Conservation (phyloP, 2,797 vertebrate genomes). For the Cossypha caffra region DNA sequence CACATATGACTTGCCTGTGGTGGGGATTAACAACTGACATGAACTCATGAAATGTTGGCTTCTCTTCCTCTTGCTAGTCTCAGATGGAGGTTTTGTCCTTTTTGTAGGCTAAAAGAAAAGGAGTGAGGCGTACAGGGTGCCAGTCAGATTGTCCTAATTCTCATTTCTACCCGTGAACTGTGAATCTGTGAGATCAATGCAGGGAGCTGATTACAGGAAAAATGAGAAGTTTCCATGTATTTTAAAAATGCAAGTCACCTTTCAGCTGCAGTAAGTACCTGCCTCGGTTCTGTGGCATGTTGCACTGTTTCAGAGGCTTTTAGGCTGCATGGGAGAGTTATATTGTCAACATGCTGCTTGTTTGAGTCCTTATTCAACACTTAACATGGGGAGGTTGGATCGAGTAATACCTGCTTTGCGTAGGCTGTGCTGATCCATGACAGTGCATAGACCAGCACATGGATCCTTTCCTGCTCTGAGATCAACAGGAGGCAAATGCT, state of each 20-base stretch:
- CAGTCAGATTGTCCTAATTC: not conserved
- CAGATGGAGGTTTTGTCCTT: not conserved
- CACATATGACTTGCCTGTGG: not conserved
- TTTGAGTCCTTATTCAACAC: not conserved
- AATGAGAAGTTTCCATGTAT: not conserved
- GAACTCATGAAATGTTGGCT: not conserved
- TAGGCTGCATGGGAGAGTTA: not conserved
- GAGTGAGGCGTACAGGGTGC: not conserved
- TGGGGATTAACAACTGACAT: not conserved
- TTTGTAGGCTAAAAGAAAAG: not conserved
- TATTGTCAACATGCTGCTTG: not conserved
- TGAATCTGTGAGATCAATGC: not conserved
- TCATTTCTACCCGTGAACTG: not conserved
- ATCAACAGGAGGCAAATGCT: not conserved
- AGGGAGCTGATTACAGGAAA: not conserved
- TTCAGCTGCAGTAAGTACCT: not conserved
- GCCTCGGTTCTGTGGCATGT: not conserved
- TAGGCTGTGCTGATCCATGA: not conserved
- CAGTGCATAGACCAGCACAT: too few relatives aligned
- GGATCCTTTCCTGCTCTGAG: not conserved
- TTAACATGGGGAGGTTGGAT: not conserved
- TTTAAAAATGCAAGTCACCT: not conserved
- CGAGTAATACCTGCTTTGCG: not conserved
- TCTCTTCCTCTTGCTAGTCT: not conserved
- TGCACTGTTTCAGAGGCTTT: not conserved